Conservation (phyloP, 2,113 vertebrate genomes). For the Podarcis cretensis region DNA sequence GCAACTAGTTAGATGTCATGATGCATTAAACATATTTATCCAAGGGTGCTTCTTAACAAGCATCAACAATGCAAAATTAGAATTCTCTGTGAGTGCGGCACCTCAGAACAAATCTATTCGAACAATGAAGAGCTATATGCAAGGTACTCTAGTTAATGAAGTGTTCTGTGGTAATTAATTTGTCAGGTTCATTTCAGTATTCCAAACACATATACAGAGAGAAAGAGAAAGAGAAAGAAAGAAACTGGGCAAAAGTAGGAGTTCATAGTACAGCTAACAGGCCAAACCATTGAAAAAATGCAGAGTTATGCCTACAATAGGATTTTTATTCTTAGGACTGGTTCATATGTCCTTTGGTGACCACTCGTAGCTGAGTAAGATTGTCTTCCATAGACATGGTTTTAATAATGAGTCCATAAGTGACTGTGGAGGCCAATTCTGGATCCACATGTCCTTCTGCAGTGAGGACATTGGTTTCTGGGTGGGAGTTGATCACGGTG, state of each 20-base stretch:
- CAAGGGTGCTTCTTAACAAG: conserved; percentile 16
- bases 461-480: too few relatives aligned
- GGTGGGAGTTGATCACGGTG: too few relatives aligned
- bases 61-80: not conserved
- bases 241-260: not conserved
- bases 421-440: too few relatives aligned
- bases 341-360: too few relatives aligned
- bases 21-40: not conserved
- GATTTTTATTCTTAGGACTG: too few relatives aligned
- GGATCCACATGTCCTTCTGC: too few relatives aligned
- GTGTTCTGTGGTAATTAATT: conserved; percentile 40
- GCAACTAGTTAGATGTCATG: not conserved
- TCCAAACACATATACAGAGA: not conserved
- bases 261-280: too few relatives aligned
- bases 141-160: conserved; percentile 39
- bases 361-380: too few relatives aligned
- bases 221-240: not conserved
- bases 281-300: too few relatives aligned
- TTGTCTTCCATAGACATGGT: too few relatives aligned
- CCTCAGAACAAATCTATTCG: conserved; percentile 17
- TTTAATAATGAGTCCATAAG: too few relatives aligned
- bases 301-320: not conserved
- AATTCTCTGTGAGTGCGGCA: not conserved
- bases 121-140: conserved; percentile 32
- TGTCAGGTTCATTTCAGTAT: conserved; percentile 11